Base-by-base conservation (phyloP, 2,888 invertebrate species). In the Cosmopolites sordidus region DNA sequence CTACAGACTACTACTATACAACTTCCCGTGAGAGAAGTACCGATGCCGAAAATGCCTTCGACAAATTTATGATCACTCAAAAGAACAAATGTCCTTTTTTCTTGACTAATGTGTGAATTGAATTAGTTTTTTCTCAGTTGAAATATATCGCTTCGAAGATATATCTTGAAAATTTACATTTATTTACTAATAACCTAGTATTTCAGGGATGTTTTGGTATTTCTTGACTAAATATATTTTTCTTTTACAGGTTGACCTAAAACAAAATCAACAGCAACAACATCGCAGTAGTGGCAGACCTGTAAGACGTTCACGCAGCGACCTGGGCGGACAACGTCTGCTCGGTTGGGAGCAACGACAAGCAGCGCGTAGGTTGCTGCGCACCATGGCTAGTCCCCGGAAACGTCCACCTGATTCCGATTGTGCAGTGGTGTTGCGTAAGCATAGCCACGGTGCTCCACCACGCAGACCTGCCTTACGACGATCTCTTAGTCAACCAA, bases 401-500 rank as follows among this genome's bases (percentile, higher is more conserved):
- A 57, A 75, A 55, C 72, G 77, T 51, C 77, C 77, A 11, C 67
- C 71, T 14, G 70, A 71, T 51, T 54, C 47, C 40, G 49, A 45
- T 15, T 67, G 62, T 5, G 64, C 43, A 12, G 63, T 62, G 33
- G 45, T 52, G 27, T n/a, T 59, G 58, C 48, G 76, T 47, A 76
- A 75, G 47, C 53, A 53, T 16, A 60, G 73, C 73, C 57, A 73
- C 33, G 74, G 75, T 27, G 57, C 50, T 9, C 56, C 59, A 11
- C 57, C 55, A 6, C 52, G 60, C 8, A 60, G 69, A 40, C 70
- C 71, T 2, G 70, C 71, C 44, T 63, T 75, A 37, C 63, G 74
- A 39, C 59, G 86, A 58, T 86, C 86, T n/a, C 76, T 84, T 41
- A 86, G 86, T 68, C 86, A 86, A 66, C 86, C 86, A 56, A 70